These are phyloP conservation scores for Tetranychus truncatus DNA, from an alignment of 2,888 invertebrate genomes.

Conservation along the genomic window DNA sequence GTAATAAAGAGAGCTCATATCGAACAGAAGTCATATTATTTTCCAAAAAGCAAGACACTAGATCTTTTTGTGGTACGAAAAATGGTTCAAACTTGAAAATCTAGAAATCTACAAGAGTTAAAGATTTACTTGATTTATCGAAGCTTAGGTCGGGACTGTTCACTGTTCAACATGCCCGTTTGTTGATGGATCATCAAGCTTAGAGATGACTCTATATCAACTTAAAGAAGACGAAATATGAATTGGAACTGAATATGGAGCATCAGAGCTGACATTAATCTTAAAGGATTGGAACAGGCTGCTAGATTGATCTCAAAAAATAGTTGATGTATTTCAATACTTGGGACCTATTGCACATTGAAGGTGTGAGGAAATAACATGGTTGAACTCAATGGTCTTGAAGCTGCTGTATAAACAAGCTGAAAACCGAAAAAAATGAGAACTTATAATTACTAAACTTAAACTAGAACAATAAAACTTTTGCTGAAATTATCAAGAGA, in stretches of 20 bases:
- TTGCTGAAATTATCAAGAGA: constrained; percentile 46
- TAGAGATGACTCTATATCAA: constrained; percentile 76
- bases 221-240: constrained; percentile 72
- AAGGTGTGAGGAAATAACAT: constrained; percentile 57
- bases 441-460: constrained; percentile 35
- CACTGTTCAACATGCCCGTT: constrained; percentile 52
- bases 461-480: constrained; percentile 5
- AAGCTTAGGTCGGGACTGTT: constrained; percentile 58
- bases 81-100: constrained; percentile 67
- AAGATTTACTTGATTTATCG: constrained; percentile 34
- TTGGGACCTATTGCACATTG: constrained; percentile 60
- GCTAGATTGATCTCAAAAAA: constrained; percentile 51
- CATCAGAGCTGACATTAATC: constrained; percentile 52
- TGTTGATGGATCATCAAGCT: constrained; percentile 69
- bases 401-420: constrained; percentile 46
- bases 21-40: constrained; percentile 69
- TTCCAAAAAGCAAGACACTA: constrained; percentile 58
- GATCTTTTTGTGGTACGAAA: constrained; percentile 53
- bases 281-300: constrained; percentile 60
- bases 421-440: constrained; percentile 46
- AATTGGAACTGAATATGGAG: no score
- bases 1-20: constrained; percentile 54
- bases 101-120: constrained; percentile 65
- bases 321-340: constrained; percentile 55
- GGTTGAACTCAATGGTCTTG: constrained; percentile 74